These are phyloP conservation scores for Coregonus sp. DNA, from an alignment of 2,797 vertebrate species.

Conservation along the genomic window DNA sequence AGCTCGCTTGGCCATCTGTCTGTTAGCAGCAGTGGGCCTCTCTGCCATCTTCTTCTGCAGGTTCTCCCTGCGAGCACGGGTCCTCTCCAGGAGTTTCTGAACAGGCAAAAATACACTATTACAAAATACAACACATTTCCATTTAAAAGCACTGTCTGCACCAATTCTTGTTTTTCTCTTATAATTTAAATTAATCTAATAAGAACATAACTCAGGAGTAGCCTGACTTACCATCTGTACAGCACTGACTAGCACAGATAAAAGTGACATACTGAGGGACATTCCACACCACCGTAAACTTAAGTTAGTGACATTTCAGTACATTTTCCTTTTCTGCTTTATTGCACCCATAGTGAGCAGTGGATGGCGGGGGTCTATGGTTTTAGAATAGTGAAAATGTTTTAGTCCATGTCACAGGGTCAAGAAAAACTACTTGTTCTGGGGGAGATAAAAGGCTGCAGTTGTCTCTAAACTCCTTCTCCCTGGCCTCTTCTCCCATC, in stretches of 20 bases:
- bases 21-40: slow-evolving; percentile 75
- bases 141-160: not conserved
- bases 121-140: too few species aligned
- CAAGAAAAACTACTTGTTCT: not conserved
- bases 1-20: slow-evolving; percentile 78
- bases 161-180: too few species aligned
- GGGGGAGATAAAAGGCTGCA: not conserved
- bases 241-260: not conserved
- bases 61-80: slow-evolving; percentile 93
- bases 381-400: not conserved
- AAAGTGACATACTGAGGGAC: not conserved
- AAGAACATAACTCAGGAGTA: not conserved
- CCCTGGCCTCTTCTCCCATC: slow-evolving; percentile 7
- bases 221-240: not conserved
- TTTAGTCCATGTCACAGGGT: not conserved
- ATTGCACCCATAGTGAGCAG: not conserved
- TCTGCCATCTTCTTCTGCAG: slow-evolving; percentile 94
- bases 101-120: not conserved
- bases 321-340: not conserved
- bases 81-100: slow-evolving; percentile 95
- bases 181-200: not conserved
- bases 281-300: not conserved
- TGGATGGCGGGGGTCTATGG: not conserved
- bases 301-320: too few species aligned
- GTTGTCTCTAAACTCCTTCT: not conserved